phyloP scores from a whole-genome alignment of 2,797 vertebrate species.

The Leontocebus nigricollis region DNA sequence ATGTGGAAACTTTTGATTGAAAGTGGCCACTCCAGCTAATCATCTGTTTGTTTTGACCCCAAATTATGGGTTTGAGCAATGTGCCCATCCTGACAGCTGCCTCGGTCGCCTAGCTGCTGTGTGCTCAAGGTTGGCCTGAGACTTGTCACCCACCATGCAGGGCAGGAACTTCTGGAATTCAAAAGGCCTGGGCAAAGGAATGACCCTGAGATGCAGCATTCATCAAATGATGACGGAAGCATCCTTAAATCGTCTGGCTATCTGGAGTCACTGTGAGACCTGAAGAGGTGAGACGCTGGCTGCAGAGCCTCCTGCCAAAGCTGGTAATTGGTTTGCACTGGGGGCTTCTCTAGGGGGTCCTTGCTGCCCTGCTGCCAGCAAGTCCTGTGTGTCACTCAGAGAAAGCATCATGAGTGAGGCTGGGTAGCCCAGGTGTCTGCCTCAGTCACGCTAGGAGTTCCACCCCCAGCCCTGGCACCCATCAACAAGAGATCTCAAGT shows the following conservation, averaged over 20 bases:
- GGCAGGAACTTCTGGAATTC: background rate
- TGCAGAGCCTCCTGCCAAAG: rapidly evolving
- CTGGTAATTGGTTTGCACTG: background rate
- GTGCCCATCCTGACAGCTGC: background rate
- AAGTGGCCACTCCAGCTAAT: slow-evolving; percentile 20
- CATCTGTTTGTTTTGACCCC: slow-evolving; percentile 43
- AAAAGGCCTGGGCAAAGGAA: rapidly evolving
- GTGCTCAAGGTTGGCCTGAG: background rate
- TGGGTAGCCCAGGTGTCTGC: background rate
- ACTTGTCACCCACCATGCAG: background rate
- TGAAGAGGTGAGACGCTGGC: rapidly evolving
- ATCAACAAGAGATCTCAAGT: rapidly evolving
- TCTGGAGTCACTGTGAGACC: rapidly evolving
- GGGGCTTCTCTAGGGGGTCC: background rate
- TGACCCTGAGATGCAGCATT: background rate
- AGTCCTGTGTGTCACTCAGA: rapidly evolving
- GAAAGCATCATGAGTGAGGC: rapidly evolving
- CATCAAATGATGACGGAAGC: rapidly evolving
- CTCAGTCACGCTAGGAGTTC: rapidly evolving
- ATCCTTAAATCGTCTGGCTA: background rate
- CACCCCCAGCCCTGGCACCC: rapidly evolving
- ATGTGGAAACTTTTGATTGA: background rate
- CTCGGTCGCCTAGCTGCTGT: background rate
- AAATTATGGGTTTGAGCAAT: background rate
- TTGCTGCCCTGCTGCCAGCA: rapidly evolving